Base-by-base conservation (phyloP, 2,797 vertebrate species). In the Sandelia bainsii region DNA sequence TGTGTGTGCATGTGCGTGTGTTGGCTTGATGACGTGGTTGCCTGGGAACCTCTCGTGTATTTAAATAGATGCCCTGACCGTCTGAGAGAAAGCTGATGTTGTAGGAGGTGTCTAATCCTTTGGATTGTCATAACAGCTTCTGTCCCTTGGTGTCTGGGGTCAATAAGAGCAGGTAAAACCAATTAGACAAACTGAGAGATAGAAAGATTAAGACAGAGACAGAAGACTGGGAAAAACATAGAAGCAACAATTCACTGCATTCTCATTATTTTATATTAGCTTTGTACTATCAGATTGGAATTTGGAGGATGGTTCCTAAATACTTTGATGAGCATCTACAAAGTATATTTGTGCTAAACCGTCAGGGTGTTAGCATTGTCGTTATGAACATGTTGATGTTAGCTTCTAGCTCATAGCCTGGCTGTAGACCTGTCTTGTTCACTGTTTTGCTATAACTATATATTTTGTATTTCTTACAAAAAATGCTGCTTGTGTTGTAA, bases 31-130 rank as follows among this genome's bases (percentile, higher is more conserved):
- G 61, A 52, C 65, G 69, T 48, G 61, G 78, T 87, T 90, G 80
- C 86, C 58, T 75, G 71, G 78, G 79, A 87, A 81, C 66, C 66
- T 61, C 73, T 60, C 79, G 56, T 78, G 81, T 77, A 70, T 75
- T 85, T 60, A 70, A 83, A 67, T 66, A 45, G 77, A 79, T 70
- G 69, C 64, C 65, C 80, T 56, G 59, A 77, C 79, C 72, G 64
- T 39, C 8, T 0, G 72, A 82, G 82, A 85, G 60, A 72, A 72
- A 64, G 58, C 76, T 78, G 69, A 73, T 82, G 58, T 74, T 83
- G 74, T 67, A 76, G 81, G 70, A 81, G 75, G 64, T 62, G 77
- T 81, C 64, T 85, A 73, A 82, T 86, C 56, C 75, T 3, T 40
- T 20, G 49, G 79, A 78, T 75, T 84, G 82, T 84, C 78, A 58